Percentiles rank a stretch among this genome's conserved stretches.
Conservation (phyloP, 1,140 invertebrate species). For the Diabrotica virgifera region DNA sequence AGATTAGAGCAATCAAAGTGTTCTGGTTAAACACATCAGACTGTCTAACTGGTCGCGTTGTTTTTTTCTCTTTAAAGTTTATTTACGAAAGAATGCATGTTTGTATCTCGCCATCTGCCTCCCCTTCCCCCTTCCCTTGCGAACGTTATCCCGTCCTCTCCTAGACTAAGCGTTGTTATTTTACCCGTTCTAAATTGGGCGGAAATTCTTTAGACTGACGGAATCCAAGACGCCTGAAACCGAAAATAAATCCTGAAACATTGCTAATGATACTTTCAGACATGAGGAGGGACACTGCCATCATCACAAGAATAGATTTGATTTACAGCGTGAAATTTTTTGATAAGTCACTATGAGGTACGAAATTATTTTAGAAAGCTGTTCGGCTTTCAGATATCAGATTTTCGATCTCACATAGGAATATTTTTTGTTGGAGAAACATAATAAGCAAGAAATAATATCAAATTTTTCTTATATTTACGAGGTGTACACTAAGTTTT, state of each 20-base stretch:
- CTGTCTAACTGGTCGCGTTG: not conserved
- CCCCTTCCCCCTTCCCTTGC: not conserved
- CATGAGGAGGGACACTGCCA: not conserved
- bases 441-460: too few species aligned
- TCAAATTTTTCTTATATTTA: too few species aligned
- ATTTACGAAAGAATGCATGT: not conserved
- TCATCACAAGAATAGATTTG: conserved; percentile 1
- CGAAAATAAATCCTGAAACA: conserved; percentile 7
- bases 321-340: not conserved
- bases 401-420: too few species aligned
- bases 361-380: not conserved
- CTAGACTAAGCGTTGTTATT: not conserved
- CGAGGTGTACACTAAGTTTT: too few species aligned
- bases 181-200: conserved; percentile 17
- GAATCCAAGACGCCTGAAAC: not conserved
- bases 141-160: not conserved
- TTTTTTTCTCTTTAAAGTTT: not conserved
- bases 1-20: too few species aligned
- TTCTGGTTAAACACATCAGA: too few species aligned
- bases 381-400: too few species aligned
- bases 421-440: too few species aligned
- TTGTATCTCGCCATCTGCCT: not conserved
- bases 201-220: conserved; percentile 17
- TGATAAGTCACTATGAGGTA: too few species aligned
- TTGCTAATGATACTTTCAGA: conserved; percentile 13